Evolutionary conservation across 2,113 vertebrate species (phyloP).

Genomic region (Merops nubicus): DNA sequence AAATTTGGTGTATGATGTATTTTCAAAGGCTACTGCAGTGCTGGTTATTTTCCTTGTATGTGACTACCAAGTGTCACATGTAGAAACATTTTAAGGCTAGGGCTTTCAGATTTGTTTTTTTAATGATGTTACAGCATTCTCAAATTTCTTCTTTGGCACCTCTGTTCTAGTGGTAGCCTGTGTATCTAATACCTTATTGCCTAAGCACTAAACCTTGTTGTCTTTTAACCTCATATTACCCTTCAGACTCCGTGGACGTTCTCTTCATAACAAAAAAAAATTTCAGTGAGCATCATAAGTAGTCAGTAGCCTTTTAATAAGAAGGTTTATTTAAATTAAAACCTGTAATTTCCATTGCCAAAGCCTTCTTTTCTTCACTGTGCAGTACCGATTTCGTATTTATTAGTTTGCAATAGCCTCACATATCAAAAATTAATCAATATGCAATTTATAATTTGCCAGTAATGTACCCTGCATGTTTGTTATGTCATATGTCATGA

Average conservation of each 20-base stretch:
- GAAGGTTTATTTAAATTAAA: not conserved
- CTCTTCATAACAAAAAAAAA: not conserved
- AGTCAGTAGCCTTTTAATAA: not conserved
- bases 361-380: not conserved
- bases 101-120: not conserved
- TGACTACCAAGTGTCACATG: not conserved
- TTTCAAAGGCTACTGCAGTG: not conserved
- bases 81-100: not conserved
- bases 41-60: not conserved
- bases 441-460: not conserved
- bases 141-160: slow-evolving; percentile 1
- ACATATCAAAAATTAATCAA: not conserved
- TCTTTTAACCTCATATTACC: not conserved
- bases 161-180: not conserved
- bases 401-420: not conserved
- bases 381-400: not conserved
- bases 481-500: slow-evolving; percentile 40
- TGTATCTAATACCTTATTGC: not conserved
- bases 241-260: not conserved
- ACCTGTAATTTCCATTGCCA: not conserved
- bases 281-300: not conserved
- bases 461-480: slow-evolving; percentile 28
- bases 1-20: not conserved
- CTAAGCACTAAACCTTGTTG: not conserved
- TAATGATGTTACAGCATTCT: not conserved